Evolutionary conservation across 2,797 vertebrate genomes (phyloP), one percentile per base, ranked within the genome.

Genomic region (Acanthopagrus latus): DNA sequence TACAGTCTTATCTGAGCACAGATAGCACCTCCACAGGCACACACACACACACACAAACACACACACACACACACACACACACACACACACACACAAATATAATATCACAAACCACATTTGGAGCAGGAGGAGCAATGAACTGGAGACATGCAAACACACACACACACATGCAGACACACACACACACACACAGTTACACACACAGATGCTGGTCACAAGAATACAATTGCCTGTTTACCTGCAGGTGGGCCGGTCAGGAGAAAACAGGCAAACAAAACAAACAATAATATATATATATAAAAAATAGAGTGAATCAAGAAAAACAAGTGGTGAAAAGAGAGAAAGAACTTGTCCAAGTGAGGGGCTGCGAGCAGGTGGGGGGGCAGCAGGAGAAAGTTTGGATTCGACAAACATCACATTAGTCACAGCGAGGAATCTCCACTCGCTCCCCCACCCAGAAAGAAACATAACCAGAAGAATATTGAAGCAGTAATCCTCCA

Each of bases 1-100:
- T 98, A 97, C 96, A 95, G 96, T 97, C 96, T 98, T 98, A 98
- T 98, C 97, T 95, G 88, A 93, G 95, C 96, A 95, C 95, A 96
- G 97, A 98, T 97, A 98, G 96, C 96, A 97, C 96, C 97, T 97
- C 87, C 82, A 85, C 86, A 90, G 81, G 81, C 62, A 76, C 59
- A 82, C 58, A 71, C 68, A 74, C 73, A 71, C 62, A 76, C 59
- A 82, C 58, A 71, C 68, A 74, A 73, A 71, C 62, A 76, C 66
- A 65, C 78, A 76, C 59, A 82, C 58, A 71, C 68, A 74, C 73
- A 71, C 62, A 76, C 66, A 65, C 78, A 84, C 71, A 84, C 65
- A 82, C 66, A 82, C 66, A 83, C 57, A 80, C 64, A 79, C 78
- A 89, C 80, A 89, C 86, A 83, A 62, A 88, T 79, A 84, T 79